Percentiles rank a stretch among this genome's conserved stretches.
Conservation (phyloP, 30 jellyfish, hydroid and myxozoan species). For the Aurelia sp. region DNA sequence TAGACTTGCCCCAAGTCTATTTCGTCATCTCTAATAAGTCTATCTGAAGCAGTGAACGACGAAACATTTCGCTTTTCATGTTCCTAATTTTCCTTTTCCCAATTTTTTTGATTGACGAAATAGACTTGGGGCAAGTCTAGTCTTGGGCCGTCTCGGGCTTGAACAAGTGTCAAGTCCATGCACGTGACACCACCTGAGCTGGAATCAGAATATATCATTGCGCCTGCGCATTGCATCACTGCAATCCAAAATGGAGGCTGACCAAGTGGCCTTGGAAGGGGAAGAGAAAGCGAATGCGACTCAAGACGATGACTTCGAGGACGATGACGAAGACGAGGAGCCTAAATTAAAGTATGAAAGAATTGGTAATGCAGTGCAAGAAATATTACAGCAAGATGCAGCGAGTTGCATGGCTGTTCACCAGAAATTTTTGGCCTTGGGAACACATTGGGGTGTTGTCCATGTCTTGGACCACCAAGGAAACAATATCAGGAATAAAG, state of each 20-base stretch:
- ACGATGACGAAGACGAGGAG: slow-evolving; percentile 94
- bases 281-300: slow-evolving; percentile 32
- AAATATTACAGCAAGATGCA: slow-evolving; percentile 86
- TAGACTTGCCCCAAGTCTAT: too few species aligned
- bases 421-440: slow-evolving; percentile 92
- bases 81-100: too few species aligned
- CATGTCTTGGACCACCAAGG: slow-evolving; percentile 97
- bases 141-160: too few species aligned
- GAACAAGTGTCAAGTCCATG: too few species aligned
- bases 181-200: neutral
- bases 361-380: slow-evolving; percentile 87
- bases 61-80: too few species aligned
- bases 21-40: too few species aligned
- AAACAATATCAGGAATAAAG: slow-evolving; percentile 81
- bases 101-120: too few species aligned
- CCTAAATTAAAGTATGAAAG: slow-evolving; percentile 90
- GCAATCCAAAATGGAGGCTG: neutral
- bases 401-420: slow-evolving; percentile 99
- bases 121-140: too few species aligned
- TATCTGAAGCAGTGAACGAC: too few species aligned
- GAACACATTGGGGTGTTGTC: slow-evolving; percentile 98
- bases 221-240: slow-evolving; percentile 41
- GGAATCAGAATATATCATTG: neutral
- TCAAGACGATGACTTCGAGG: slow-evolving; percentile 68
- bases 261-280: neutral